These are phyloP conservation scores for Drosophila virilis DNA, from an alignment of 1,140 invertebrate species.

Conservation along the genomic window DNA sequence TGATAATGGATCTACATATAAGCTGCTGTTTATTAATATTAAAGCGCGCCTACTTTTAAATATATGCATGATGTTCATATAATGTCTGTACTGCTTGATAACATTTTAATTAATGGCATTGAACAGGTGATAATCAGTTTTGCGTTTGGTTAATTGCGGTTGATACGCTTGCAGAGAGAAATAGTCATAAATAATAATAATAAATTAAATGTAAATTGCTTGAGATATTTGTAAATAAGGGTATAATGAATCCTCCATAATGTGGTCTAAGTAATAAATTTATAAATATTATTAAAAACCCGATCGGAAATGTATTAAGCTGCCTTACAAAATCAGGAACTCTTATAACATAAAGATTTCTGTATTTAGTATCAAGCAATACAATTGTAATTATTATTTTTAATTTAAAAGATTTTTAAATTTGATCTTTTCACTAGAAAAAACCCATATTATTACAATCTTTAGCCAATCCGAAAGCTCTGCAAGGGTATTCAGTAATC, in stretches of 20 bases:
- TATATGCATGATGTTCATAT: slow-evolving; percentile 4
- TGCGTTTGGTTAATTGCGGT: slow-evolving; percentile 23
- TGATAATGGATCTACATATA: slow-evolving; percentile 1
- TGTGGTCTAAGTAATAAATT: too few species aligned
- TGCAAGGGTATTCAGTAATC: slow-evolving; percentile 17
- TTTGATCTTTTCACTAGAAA: too few species aligned
- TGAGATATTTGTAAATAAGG: background rate
- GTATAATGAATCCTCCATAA: too few species aligned
- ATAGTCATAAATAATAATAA: background rate
- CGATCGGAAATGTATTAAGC: too few species aligned
- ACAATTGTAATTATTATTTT: too few species aligned
- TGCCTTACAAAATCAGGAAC: too few species aligned
- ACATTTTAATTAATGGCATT: slow-evolving; percentile 14
- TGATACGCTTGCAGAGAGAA: slow-evolving; percentile 18
- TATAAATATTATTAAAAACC: too few species aligned
- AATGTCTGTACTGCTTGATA: slow-evolving; percentile 15
- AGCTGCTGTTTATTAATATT: background rate
- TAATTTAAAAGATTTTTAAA: too few species aligned
- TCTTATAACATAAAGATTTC: too few species aligned
- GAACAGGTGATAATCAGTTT: slow-evolving; percentile 2
- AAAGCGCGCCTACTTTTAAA: slow-evolving; percentile 5
- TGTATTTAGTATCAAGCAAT: too few species aligned
- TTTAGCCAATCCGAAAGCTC: background rate
- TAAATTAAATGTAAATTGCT: too few species aligned
- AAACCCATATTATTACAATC: background rate